Conservation (phyloP, 2,797 vertebrate genomes). For the Phoebastria nigripes region DNA sequence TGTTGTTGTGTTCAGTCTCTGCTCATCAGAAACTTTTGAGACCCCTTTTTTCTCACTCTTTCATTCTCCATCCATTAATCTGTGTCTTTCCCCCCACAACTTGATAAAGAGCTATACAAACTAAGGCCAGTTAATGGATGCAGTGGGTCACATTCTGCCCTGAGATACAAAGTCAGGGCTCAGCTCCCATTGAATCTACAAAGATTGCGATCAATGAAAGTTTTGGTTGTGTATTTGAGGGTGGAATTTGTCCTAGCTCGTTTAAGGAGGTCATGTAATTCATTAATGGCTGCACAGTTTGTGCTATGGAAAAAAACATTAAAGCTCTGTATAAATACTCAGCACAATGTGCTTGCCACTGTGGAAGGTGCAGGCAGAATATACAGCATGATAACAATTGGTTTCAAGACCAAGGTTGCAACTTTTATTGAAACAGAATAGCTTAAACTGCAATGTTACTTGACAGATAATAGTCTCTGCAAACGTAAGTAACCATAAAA, state of each 20-base stretch:
- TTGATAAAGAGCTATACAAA: constrained; percentile 21
- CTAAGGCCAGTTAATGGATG: constrained; percentile 21
- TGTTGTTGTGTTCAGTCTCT: not conserved
- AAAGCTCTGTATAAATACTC: not conserved
- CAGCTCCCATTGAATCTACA: not conserved
- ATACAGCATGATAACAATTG: not conserved
- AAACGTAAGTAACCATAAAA: constrained; percentile 38
- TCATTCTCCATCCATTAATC: constrained; percentile 4
- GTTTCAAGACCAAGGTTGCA: constrained; percentile 54
- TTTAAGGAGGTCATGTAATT: constrained; percentile 33
- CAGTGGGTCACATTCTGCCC: not conserved
- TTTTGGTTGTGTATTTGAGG: not conserved
- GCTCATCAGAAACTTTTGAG: constrained; percentile 15
- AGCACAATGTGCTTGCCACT: not conserved
- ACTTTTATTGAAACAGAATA: constrained; percentile 46
- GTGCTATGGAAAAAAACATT: not conserved
- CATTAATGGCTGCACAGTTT: not conserved
- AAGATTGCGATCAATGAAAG: not conserved
- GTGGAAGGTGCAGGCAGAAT: constrained; percentile 1
- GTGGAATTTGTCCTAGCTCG: not conserved
- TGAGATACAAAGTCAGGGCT: constrained; percentile 29
- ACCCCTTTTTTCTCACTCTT: not conserved
- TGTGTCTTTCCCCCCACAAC: not conserved
- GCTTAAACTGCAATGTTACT: constrained; percentile 40
- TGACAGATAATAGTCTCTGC: constrained; percentile 42